Percentiles rank a stretch among this genome's conserved stretches.
Evolutionary conservation across 2,888 invertebrate species (phyloP).

Genomic region (Folsomia candida): DNA sequence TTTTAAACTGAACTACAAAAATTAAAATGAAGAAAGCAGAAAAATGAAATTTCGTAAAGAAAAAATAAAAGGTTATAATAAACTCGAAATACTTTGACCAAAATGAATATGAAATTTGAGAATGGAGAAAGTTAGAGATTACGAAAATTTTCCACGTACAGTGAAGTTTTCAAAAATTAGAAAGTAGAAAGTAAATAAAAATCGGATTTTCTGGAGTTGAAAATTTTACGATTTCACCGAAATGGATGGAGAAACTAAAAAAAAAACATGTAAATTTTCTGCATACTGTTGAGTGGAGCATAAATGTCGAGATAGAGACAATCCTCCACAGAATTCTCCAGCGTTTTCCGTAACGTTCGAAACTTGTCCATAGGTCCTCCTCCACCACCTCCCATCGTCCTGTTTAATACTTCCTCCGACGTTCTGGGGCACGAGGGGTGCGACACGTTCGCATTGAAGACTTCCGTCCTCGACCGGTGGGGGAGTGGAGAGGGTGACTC

Average conservation of each 20-base stretch:
- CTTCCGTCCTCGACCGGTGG: constrained; percentile 28
- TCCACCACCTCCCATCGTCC: constrained; percentile 19
- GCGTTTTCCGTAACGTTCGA: constrained; percentile 36
- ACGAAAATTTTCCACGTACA: too few species aligned
- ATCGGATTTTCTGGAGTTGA: too few species aligned
- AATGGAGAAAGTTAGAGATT: too few species aligned
- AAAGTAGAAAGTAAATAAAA: too few species aligned
- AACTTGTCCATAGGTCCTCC: constrained; percentile 29
- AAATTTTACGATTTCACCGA: background rate
- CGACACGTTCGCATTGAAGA: constrained; percentile 44
- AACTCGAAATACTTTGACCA: too few species aligned
- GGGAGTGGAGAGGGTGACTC: constrained; percentile 45
- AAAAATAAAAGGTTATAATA: too few species aligned
- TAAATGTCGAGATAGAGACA: constrained; percentile 47
- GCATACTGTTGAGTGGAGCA: constrained; percentile 41
- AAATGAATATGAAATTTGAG: too few species aligned
- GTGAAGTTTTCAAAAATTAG: too few species aligned
- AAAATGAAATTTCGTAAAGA: too few species aligned
- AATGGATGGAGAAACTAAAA: background rate
- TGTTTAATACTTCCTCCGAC: constrained; percentile 33
- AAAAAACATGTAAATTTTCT: background rate
- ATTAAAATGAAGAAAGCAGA: too few species aligned
- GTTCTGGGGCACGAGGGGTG: constrained; percentile 44
- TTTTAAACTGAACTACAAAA: too few species aligned
- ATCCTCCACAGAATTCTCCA: constrained; percentile 43